Conservation (phyloP, 2,888 invertebrate genomes). For the Pheosia gnoma region DNA sequence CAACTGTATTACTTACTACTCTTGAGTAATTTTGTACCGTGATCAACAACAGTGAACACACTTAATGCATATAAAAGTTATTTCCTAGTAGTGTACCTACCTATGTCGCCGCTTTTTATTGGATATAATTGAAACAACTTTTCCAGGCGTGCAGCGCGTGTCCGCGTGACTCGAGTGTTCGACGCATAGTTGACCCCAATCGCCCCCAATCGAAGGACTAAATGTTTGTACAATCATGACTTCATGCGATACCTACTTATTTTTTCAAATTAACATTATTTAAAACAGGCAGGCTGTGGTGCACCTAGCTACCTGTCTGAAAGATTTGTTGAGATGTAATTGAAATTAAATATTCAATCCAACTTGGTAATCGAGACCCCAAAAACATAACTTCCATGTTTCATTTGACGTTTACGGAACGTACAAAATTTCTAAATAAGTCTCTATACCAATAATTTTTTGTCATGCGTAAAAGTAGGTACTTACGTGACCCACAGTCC, state of each 20-base stretch:
- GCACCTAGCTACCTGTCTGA: neutral
- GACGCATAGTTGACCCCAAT: conserved; percentile 79
- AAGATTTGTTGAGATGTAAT: neutral
- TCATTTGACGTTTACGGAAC: neutral
- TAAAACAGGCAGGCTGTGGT: too few relatives aligned
- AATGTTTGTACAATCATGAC: conserved; percentile 13
- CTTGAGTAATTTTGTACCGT: too few relatives aligned
- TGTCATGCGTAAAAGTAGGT: neutral
- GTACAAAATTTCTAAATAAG: neutral
- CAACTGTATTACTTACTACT: too few relatives aligned
- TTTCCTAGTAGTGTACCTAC: neutral
- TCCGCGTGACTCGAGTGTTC: conserved; percentile 64
- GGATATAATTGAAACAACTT: conserved; percentile 65
- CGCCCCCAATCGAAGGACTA: conserved; percentile 81
- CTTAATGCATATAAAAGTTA: neutral
- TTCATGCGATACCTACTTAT: neutral
- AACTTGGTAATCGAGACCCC: neutral
- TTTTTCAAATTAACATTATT: too few relatives aligned
- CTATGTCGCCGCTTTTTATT: conserved; percentile 42
- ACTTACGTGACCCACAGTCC: neutral
- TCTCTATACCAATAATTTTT: neutral
- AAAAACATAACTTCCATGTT: conserved; percentile 1
- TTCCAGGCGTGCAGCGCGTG: conserved; percentile 54
- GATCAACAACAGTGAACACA: neutral
- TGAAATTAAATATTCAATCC: neutral